Evolutionary conservation across 2,888 invertebrate species (phyloP), one percentile per base, ranked within the genome.

Genomic region (Megalurothrips usitatus): DNA sequence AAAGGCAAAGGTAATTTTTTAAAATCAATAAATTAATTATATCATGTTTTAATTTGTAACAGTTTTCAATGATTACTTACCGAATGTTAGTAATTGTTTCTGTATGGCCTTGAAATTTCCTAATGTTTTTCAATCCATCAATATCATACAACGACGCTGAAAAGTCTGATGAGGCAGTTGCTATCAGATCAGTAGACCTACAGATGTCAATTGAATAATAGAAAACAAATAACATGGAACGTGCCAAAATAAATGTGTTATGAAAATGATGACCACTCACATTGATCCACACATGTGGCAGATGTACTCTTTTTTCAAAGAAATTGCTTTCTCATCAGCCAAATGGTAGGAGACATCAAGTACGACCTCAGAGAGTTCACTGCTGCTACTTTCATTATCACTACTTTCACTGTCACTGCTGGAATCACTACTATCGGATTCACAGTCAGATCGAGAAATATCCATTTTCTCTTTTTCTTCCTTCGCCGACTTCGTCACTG

Each of bases 231-330:
- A 79, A 80, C 8, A 58, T 17, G 10, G 12, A 14, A 58, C n/a
- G 8, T 78, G 1, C n/a, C n/a, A 80, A 43, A 19, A 78, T 6
- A 34, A 28, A 81, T 63, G 75, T 83, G 2, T n/a, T n/a, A n/a
- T n/a, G 10, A 12, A 23, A 11, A 26, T 75, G 26, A 26, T 58
- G 26, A 12, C 9, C 6, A 75, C 84, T 82, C 87, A 91, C 92
- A 88, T 89, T 80, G 91, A 90, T 4, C 89, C 90, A 83, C 89
- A 88, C 82, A 93, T 85, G 81, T 89, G 89, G 79, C 92, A 88
- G 80, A 93, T 88, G 84, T 92, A 94, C 1, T 89, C 89, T 82
- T 90, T 89, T 49, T 90, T 88, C 0, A 88, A 84, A 0, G 90
- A 88, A 43, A 91, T 88, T 0, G 88, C 87, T 75, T 88, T 89